phyloP scores from a whole-genome alignment of 2,113 vertebrate species.

The Piliocolobus tephrosceles region DNA sequence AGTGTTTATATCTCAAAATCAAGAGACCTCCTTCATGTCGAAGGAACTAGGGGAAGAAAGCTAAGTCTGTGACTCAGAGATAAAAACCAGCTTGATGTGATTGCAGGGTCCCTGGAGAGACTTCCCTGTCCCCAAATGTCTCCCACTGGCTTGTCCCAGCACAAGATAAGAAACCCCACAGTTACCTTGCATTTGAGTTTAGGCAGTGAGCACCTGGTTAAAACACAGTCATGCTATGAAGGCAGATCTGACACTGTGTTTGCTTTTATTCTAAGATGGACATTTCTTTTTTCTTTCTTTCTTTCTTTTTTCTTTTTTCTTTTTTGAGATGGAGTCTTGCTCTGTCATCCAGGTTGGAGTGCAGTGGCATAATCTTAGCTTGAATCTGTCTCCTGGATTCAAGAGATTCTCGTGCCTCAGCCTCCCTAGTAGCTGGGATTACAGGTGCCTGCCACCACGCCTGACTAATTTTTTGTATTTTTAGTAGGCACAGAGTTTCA shows the following conservation, averaged over 20 bases:
- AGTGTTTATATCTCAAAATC: neutral
- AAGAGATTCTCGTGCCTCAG: too few relatives aligned
- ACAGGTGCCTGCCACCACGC: too few relatives aligned
- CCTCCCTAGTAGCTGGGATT: too few relatives aligned
- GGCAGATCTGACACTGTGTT: neutral
- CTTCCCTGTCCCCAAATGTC: neutral
- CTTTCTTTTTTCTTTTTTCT: too few relatives aligned
- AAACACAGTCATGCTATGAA: neutral
- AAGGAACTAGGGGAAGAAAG: neutral
- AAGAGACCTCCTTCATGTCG: neutral
- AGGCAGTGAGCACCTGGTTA: neutral
- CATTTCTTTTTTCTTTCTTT: neutral
- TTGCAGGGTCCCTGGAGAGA: neutral
- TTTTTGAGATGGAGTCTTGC: too few relatives aligned
- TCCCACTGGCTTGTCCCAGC: neutral
- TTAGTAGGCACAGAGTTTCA: too few relatives aligned
- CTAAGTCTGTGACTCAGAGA: neutral
- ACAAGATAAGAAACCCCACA: neutral
- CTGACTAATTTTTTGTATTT: too few relatives aligned
- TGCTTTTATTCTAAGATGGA: neutral
- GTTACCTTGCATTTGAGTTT: neutral
- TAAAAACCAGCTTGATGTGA: neutral
- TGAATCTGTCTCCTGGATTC: too few relatives aligned
- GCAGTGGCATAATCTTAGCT: too few relatives aligned
- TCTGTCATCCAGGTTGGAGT: too few relatives aligned